Base-by-base conservation (phyloP, 1,140 invertebrate genomes). In the Druon quercuslanigerum region DNA sequence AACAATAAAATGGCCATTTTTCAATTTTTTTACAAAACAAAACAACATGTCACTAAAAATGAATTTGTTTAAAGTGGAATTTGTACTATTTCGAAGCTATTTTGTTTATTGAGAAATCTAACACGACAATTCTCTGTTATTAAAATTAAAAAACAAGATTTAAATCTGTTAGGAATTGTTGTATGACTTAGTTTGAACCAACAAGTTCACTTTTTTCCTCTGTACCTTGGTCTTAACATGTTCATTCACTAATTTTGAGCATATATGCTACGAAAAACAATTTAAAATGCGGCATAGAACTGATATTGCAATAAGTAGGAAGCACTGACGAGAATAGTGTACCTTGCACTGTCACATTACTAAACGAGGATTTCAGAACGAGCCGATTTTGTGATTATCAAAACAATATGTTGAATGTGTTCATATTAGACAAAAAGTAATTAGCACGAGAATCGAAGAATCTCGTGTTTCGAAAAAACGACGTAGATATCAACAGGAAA, bases 351-450 rank as follows among this genome's bases (percentile, higher is more conserved):
- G 70, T 81, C 72, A 80, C 79, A 80, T 83, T 76, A 71, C 85
- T 77, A 74, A 84, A 79, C 76, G 82, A 79, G 76, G 74, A 87
- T 81, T 87, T 87, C 80, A 84, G 75, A 81, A 84, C 80, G 74
- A 82, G 81, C 81, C 82, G 79, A 54, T 85, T 77, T 84, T 81
- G 75, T 85, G 84, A 84, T 84, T 84, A 85, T 84, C 78, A 77
- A 87, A 87, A 87, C 85, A 87, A 88, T 87, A 88, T 83, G 82
- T 87, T 87, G 56, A 87, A 89, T 89, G 89, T 91, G 89, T 91
- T 91, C 86, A 90, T 85, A 78, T 79, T 87, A 87, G 83, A 83
- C 78, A 80, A 80, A 74, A 20, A 73, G 75, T 74, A 75, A 54
- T 52, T 46, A 72, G 72, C 57, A 25, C 52, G 72, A 78, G 79